Conservation (phyloP, 2,113 vertebrate species). For the Oncorhynchus nerka region DNA sequence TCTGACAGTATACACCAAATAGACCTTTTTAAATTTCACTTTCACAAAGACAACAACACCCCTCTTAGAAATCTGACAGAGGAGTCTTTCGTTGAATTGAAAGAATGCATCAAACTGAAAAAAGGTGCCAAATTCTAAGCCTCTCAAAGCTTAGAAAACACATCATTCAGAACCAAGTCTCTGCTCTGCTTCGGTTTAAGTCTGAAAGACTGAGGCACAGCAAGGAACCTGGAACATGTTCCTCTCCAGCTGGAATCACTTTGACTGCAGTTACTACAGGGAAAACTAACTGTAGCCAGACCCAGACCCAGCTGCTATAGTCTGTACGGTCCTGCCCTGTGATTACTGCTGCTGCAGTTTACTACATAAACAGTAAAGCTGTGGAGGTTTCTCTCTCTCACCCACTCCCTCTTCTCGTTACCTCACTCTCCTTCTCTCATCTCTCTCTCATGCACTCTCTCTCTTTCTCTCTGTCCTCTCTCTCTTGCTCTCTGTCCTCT, state of each 20-base stretch:
- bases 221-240: constrained; percentile 15
- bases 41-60: background rate
- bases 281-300: background rate
- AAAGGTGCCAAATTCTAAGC: too few species aligned
- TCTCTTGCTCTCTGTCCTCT: background rate
- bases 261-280: background rate
- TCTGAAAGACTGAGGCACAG: constrained; percentile 24
- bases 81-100: background rate
- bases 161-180: background rate
- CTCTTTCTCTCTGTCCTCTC: background rate
- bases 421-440: too few species aligned
- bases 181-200: constrained; percentile 32
- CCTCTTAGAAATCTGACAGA: background rate
- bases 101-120: background rate
- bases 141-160: too few species aligned
- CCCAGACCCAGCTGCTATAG: background rate
- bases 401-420: background rate
- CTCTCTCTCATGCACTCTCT: background rate
- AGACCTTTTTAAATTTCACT: too few species aligned
- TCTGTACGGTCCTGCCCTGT: background rate
- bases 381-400: background rate
- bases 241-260: constrained; percentile 36
- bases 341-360: background rate
- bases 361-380: constrained; percentile 1
- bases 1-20: background rate